These are phyloP conservation scores for Yponomeuta evonymella DNA, from an alignment of 2,888 invertebrate genomes.

Conservation along the genomic window DNA sequence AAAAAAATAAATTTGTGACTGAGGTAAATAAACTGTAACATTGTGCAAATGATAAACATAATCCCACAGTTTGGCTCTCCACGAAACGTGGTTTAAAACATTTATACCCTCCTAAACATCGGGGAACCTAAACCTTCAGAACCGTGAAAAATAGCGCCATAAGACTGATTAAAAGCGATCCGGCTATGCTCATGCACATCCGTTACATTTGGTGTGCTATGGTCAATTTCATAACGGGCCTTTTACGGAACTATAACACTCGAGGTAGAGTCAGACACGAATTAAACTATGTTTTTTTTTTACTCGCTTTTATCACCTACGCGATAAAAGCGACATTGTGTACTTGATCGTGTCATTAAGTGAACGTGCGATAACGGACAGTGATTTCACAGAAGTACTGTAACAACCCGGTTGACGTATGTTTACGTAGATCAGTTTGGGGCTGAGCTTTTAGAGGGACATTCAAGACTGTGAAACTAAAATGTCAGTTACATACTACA, in stretches of 20 bases:
- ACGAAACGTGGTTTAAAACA: too few relatives aligned
- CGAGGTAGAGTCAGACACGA: slow-evolving; percentile 17
- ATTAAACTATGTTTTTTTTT: neutral
- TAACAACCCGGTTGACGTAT: slow-evolving; percentile 20
- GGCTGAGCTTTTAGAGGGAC: neutral
- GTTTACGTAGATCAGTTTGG: slow-evolving; percentile 2
- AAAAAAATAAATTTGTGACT: too few relatives aligned
- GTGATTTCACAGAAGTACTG: slow-evolving; percentile 34
- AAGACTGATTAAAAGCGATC: slow-evolving; percentile 13
- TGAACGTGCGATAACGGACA: slow-evolving; percentile 39
- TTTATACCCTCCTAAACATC: too few relatives aligned
- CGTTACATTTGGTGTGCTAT: slow-evolving; percentile 36
- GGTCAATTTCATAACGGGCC: slow-evolving; percentile 64
- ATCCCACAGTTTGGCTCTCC: too few relatives aligned
- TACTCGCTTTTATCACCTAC: neutral
- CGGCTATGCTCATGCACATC: slow-evolving; percentile 42
- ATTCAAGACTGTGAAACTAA: neutral
- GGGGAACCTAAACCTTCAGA: too few relatives aligned
- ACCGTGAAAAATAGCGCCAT: neutral
- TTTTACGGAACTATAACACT: slow-evolving; percentile 26
- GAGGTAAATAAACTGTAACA: too few relatives aligned
- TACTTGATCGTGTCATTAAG: neutral
- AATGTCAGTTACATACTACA: neutral
- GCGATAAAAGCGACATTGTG: neutral
- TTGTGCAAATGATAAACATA: too few relatives aligned